Evolutionary conservation across 2,797 vertebrate genomes (phyloP).

Genomic region (Epinephelus awoara): DNA sequence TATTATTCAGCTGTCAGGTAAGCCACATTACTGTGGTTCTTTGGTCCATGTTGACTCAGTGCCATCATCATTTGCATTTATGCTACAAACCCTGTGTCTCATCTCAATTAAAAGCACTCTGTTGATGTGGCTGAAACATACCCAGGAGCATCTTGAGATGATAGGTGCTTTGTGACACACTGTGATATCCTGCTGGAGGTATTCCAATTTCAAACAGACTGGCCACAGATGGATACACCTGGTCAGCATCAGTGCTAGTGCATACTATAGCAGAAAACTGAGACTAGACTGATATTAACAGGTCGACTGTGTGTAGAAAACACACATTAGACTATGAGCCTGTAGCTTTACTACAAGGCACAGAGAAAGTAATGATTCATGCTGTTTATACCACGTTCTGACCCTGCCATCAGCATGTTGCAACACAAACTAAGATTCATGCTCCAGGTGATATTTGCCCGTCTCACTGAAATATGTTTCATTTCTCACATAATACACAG

Average conservation of each 20-base stretch:
- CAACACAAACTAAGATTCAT: neutral
- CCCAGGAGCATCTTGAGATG: neutral
- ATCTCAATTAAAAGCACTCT: neutral
- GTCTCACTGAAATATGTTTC: neutral
- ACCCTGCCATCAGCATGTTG: neutral
- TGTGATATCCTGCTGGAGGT: neutral
- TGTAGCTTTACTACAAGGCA: neutral
- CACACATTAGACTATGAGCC: neutral
- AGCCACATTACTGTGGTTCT: neutral
- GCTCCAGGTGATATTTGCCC: neutral
- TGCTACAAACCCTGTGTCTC: slow-evolving; percentile 7
- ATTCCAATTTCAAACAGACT: neutral
- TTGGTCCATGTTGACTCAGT: neutral
- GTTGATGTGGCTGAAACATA: neutral
- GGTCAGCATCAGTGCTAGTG: slow-evolving; percentile 4
- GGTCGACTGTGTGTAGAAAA: neutral
- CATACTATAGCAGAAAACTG: neutral
- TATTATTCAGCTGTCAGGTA: neutral
- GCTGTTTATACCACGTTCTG: neutral
- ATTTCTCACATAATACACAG: neutral
- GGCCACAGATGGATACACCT: slow-evolving; percentile 17
- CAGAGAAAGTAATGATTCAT: neutral
- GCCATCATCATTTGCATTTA: neutral
- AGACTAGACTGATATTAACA: neutral
- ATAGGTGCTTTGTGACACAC: neutral